Base-by-base conservation (phyloP, 1,140 invertebrate species). In the Drosophila eugracilis region DNA sequence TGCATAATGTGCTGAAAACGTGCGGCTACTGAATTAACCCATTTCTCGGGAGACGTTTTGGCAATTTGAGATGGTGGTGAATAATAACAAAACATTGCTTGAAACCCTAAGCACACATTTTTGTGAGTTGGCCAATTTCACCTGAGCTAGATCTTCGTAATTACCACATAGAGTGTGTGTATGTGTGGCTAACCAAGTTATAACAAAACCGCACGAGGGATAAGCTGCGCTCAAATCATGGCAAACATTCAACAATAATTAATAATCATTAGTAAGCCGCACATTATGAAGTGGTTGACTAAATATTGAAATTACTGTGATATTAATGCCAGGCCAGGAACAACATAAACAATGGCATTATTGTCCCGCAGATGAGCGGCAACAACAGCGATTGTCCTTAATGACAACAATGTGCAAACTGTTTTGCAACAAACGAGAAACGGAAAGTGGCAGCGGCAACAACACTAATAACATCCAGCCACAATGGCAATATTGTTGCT, bases 211-310 rank as follows among this genome's bases (percentile, higher is more conserved):
- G 17, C 37, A 30, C 28, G 10, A 12, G 14, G 28, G 21, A 54
- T 24, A 34, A 22, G 32, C 44, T 28, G 30, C 47, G 36, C 45
- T 59, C 44, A 39, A 84, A 59, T 63, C 30, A 69, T 70, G 48
- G 78, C 57, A 66, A 72, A 53, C 66, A 78, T 86, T 78, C 57
- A 78, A 62, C 83, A 83, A 88, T 88, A 86, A 86, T 86, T 86
- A 86, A 86, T 86, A 86, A 86, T 78, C 83, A 86, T 86, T 88
- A 88, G 78, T 72, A 83, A 75, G 83, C 83, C 83, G 72, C 80
- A 88, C 83, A 88, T 83, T 88, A 86, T 88, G 67, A 86, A 86
- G 83, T 86, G 83, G 83, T 72, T 62, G 83, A 88, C 83, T 86
- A 88, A 86, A 86, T 86, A 86, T 86, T 86, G 83, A 86, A 88